Evolutionary conservation across 2,113 vertebrate genomes (phyloP), one percentile per base, ranked within the genome.

Genomic region (Bufo gargarizans): DNA sequence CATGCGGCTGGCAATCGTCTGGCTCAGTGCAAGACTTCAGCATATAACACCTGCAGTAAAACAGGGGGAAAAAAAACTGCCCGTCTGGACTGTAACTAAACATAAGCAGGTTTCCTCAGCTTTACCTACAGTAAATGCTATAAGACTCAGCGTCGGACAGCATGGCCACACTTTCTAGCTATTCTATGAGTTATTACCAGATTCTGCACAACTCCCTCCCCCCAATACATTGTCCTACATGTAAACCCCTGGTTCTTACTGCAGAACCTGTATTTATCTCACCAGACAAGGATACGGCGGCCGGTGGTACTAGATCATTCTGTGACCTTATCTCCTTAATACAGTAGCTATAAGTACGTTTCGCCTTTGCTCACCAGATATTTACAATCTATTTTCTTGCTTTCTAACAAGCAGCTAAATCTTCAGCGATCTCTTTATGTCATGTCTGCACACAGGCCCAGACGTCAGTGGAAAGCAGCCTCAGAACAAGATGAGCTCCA

Each of bases 401-500:
- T 71, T 71, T 71, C 81, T 84, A 84, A 71, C 82, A 84, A 71
- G 65, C 11, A 20, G 49, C n/a, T 84, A 84, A 69, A 84, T 84
- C 63, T 84, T 84, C 14, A 22, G 82, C 47, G n/a, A 55, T 71
- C 16, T 33, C 81, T 71, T 67, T 17, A 71, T 69, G 63, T 63
- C 82, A 33, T 67, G 61, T 67, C 47, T 47, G 8, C 45, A 19
- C 71, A 74, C 43, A 49, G 71, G 45, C 33, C 45, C 45, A 49
- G 7, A 12, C 4, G 12, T 13, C 33, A 33, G 33, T 33, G 33
- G 45, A 72, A 33, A 1, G 45, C 9, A 49, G 45, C 45, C 9
- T 13, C 2, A 8, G 19, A 19, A 49, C 71, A 74, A 17, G n/a
- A 22, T 3, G 22, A 13, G 22, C 67, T 13, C 9, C 33, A 33